Percentiles rank a stretch among this genome's conserved stretches.
Conservation (phyloP, 2,888 invertebrate genomes). For the Mesorhabditis spiculigera region DNA sequence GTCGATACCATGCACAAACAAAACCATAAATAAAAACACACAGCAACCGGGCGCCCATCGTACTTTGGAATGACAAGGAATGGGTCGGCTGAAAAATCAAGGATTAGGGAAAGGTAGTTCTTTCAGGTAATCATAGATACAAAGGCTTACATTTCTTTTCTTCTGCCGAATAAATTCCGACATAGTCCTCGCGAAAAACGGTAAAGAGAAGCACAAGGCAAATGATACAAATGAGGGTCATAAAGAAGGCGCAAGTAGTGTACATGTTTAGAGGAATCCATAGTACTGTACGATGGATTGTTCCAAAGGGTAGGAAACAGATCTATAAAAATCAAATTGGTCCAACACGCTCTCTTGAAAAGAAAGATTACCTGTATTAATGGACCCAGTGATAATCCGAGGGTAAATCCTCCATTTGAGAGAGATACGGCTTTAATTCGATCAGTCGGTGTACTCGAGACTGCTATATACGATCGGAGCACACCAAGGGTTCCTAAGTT, state of each 20-base stretch:
- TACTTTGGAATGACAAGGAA: conserved; percentile 32
- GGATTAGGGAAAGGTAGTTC: background rate
- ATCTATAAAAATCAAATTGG: conserved; percentile 16
- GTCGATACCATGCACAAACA: background rate
- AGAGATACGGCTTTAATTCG: conserved; percentile 32
- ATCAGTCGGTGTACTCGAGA: conserved; percentile 34
- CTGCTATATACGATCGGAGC: conserved; percentile 28
- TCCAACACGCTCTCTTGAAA: background rate
- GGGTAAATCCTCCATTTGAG: conserved; percentile 33
- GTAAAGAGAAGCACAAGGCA: conserved; percentile 21
- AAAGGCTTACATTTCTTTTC: conserved; percentile 16
- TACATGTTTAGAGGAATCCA: conserved; percentile 32
- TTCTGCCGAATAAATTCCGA: conserved; percentile 26
- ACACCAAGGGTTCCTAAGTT: conserved; percentile 27
- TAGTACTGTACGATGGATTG: conserved; percentile 18
- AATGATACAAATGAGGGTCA: conserved; percentile 20
- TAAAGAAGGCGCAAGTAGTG: conserved; percentile 30
- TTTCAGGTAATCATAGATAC: no score
- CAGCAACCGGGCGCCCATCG: conserved; percentile 22
- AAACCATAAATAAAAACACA: conserved; percentile 31
- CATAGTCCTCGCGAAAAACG: conserved; percentile 27
- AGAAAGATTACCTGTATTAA: conserved; percentile 25
- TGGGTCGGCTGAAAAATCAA: conserved; percentile 18
- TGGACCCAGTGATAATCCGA: conserved; percentile 35
- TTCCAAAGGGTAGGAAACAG: conserved; percentile 28